A percentile compares a stretch with the other conserved stretches of the same genome.
These are phyloP conservation scores for Ciconia boyciana DNA, from an alignment of 2,113 vertebrate species.

Conservation along the genomic window DNA sequence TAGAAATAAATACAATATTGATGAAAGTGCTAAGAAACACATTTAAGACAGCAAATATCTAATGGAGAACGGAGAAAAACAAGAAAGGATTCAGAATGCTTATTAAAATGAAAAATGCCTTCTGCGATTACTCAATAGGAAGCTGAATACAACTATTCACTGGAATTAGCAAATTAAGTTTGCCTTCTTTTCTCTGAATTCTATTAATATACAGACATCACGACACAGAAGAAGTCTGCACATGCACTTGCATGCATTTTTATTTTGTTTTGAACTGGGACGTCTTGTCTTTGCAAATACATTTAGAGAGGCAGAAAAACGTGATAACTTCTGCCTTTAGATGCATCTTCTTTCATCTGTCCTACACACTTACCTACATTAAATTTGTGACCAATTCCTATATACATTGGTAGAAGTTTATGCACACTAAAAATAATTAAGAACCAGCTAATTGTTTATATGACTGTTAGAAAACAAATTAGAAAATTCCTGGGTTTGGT, in stretches of 20 bases:
- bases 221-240: not conserved
- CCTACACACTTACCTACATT: not conserved
- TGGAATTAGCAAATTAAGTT: conserved; percentile 12
- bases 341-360: not conserved
- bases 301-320: not conserved
- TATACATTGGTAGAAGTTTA: not conserved
- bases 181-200: not conserved
- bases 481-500: not conserved
- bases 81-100: not conserved
- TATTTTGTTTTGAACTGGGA: not conserved
- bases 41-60: not conserved
- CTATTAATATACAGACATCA: not conserved
- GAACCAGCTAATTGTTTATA: not conserved
- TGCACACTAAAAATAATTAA: not conserved
- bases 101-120: conserved; percentile 19
- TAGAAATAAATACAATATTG: not conserved
- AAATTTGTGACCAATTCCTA: not conserved
- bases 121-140: not conserved
- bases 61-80: not conserved
- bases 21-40: not conserved
- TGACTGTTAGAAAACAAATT: not conserved
- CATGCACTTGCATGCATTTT: not conserved
- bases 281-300: not conserved
- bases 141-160: conserved; percentile 27
- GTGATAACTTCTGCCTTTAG: not conserved